These are phyloP conservation scores for Euleptes europaea DNA, from an alignment of 2,113 vertebrate genomes.

Conservation along the genomic window DNA sequence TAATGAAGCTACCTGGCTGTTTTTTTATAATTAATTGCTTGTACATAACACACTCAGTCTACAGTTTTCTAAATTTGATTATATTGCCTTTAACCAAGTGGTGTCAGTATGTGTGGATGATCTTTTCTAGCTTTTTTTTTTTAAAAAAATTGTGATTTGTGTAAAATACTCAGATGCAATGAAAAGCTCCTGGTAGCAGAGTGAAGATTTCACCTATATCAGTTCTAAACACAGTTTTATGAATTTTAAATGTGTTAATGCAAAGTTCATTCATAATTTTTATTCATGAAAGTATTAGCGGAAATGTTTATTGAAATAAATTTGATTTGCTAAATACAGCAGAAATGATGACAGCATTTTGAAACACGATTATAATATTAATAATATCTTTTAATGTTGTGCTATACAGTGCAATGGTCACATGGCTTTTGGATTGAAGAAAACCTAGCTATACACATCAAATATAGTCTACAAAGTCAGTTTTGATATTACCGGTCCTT, in stretches of 20 bases:
- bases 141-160: constrained; percentile 7
- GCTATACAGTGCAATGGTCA: too few species aligned
- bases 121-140: constrained; percentile 33
- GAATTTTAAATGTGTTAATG: constrained; percentile 14
- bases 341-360: background rate
- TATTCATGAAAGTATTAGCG: constrained; percentile 22
- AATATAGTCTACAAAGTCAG: background rate
- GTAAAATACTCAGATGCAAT: background rate
- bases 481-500: background rate
- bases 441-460: background rate
- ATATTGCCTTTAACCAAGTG: constrained; percentile 71
- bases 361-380: background rate
- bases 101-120: constrained; percentile 38
- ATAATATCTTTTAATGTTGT: background rate
- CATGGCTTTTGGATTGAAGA: background rate
- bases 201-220: background rate
- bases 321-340: too few species aligned
- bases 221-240: constrained; percentile 20
- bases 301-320: constrained; percentile 8
- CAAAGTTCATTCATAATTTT: background rate
- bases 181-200: background rate
- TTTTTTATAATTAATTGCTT: constrained; percentile 97
- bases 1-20: constrained; percentile 87
- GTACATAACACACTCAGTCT: constrained; percentile 94
- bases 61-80: constrained; percentile 84